These are phyloP conservation scores for Oscheius sp. DNA, from an alignment of 1,140 invertebrate genomes.

Conservation along the genomic window DNA sequence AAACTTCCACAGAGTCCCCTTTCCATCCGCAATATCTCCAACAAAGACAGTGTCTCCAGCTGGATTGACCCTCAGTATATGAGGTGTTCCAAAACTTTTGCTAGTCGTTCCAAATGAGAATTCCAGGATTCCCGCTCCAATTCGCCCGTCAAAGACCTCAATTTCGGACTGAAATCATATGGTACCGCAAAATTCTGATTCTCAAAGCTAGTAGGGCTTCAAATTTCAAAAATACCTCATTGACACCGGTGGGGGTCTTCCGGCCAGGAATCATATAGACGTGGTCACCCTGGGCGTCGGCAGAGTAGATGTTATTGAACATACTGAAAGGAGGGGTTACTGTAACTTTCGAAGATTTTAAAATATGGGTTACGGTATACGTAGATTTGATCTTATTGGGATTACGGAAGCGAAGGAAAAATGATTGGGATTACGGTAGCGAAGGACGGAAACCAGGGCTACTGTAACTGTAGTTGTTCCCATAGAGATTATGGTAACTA, in stretches of 20 bases:
- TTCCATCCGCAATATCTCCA: conserved; percentile 52
- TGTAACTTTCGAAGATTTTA: no score
- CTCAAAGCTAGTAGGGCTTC: no score
- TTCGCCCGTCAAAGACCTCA: conserved; percentile 36
- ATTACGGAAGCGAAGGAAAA: no score
- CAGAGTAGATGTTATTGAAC: conserved; percentile 41
- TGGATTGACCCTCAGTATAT: conserved; percentile 45
- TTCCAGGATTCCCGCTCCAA: conserved; percentile 23
- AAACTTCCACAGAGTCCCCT: conserved; percentile 53
- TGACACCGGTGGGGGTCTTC: background rate
- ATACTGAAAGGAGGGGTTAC: no score
- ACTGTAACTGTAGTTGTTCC: no score
- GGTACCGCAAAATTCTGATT: no score
- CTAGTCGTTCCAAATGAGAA: conserved; percentile 20
- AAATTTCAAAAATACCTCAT: no score
- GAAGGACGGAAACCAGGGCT: no score
- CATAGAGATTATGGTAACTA: no score
- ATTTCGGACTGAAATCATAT: conserved; percentile 22
- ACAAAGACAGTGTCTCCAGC: conserved; percentile 43
- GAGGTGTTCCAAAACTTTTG: conserved; percentile 45
- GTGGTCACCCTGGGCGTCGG: conserved; percentile 22
- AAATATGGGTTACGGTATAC: no score
- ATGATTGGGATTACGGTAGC: no score
- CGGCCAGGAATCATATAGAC: conserved; percentile 37
- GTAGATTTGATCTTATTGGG: no score